These are phyloP conservation scores for Xenopus tropicalis DNA, from an alignment of 2,113 vertebrate genomes.

Conservation along the genomic window DNA sequence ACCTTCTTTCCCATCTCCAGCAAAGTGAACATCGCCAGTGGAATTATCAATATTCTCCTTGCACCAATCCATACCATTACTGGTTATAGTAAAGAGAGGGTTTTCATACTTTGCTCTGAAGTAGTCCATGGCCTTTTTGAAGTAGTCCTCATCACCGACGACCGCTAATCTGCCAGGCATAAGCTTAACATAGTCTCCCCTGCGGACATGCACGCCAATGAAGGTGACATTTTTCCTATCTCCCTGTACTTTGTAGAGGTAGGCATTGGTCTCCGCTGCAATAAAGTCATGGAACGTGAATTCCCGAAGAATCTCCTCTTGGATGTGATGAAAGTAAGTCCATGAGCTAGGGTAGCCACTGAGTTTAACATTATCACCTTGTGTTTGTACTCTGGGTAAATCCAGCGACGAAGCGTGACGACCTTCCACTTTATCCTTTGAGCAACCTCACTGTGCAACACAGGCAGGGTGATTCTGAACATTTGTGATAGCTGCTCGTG, in stretches of 20 bases:
- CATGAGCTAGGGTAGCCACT: slow-evolving; percentile 20
- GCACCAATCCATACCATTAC: slow-evolving; percentile 61
- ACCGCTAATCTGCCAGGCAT: slow-evolving; percentile 17
- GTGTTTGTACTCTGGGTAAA: slow-evolving; percentile 6
- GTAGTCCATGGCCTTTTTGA: slow-evolving; percentile 57
- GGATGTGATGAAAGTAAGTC: slow-evolving; percentile 31
- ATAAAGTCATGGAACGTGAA: slow-evolving; percentile 31
- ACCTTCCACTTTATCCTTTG: not conserved
- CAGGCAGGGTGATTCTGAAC: slow-evolving; percentile 17
- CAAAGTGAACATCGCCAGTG: slow-evolving; percentile 51
- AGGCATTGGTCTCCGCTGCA: not conserved
- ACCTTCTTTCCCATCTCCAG: slow-evolving; percentile 46
- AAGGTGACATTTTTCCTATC: slow-evolving; percentile 21
- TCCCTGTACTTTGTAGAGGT: not conserved
- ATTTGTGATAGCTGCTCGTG: slow-evolving; percentile 10
- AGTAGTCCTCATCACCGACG: slow-evolving; percentile 46
- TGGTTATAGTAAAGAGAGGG: slow-evolving; percentile 56
- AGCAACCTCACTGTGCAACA: not conserved
- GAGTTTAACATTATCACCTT: slow-evolving; percentile 20
- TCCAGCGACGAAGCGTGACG: not conserved
- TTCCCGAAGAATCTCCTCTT: slow-evolving; percentile 28
- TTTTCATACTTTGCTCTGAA: slow-evolving; percentile 49
- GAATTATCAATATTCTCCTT: slow-evolving; percentile 49
- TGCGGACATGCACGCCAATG: slow-evolving; percentile 36
- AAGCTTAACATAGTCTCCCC: slow-evolving; percentile 23